Percentiles rank a stretch among this genome's conserved stretches.
phyloP scores from a whole-genome alignment of 2,888 invertebrate species.

The Sinelater perroti region DNA sequence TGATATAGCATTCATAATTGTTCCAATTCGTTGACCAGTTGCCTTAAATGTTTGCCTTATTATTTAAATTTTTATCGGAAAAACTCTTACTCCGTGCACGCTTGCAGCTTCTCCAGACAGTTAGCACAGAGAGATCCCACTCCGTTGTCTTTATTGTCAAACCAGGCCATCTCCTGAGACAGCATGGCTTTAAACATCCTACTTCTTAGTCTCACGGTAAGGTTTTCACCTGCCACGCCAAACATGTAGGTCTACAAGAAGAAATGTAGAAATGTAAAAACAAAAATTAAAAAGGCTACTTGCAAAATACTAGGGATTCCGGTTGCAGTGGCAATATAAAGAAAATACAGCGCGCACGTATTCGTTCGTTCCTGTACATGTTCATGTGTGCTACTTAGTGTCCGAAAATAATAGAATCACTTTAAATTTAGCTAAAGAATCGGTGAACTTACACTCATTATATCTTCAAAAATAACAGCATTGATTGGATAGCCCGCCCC shows the following conservation, averaged over 20 bases:
- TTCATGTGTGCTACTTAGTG: slow-evolving; percentile 47
- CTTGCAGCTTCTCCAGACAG: slow-evolving; percentile 80
- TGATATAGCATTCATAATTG: slow-evolving; percentile 76
- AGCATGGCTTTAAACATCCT: slow-evolving; percentile 73
- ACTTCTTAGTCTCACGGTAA: slow-evolving; percentile 78
- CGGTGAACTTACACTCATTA: slow-evolving; percentile 66
- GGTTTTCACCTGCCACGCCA: slow-evolving; percentile 78
- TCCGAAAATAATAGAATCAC: background rate
- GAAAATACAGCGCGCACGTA: slow-evolving; percentile 70
- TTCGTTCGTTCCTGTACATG: slow-evolving; percentile 67
- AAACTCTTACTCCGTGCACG: slow-evolving; percentile 75
- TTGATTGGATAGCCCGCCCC: slow-evolving; percentile 78
- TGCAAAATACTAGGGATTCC: slow-evolving; percentile 73
- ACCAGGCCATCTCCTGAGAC: slow-evolving; percentile 78
- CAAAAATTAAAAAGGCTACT: slow-evolving; percentile 58
- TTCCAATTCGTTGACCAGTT: slow-evolving; percentile 81
- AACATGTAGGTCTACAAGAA: slow-evolving; percentile 58
- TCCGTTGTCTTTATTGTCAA: slow-evolving; percentile 75
- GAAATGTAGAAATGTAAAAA: background rate
- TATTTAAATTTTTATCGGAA: slow-evolving; percentile 2
- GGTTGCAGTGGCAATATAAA: slow-evolving; percentile 71
- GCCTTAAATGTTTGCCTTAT: slow-evolving; percentile 63
- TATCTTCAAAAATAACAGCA: slow-evolving; percentile 76
- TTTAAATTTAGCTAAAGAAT: slow-evolving; percentile 51
- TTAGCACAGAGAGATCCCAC: slow-evolving; percentile 78